Base-by-base conservation (phyloP, 2,888 invertebrate species). In the Drosophila barbarae region DNA sequence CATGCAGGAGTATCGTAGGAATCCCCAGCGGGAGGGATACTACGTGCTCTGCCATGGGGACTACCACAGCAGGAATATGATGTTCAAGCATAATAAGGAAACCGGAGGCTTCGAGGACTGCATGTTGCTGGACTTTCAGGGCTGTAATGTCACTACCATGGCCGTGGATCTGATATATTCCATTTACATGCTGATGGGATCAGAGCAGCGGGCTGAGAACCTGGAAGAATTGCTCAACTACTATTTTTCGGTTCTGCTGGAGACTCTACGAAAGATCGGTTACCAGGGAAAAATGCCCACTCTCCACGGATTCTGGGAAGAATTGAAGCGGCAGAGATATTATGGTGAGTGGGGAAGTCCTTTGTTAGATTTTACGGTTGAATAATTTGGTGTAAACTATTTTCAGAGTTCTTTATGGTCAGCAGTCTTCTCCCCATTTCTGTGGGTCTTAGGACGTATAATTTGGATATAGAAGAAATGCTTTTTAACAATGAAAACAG, bases 11-110 rank as follows among this genome's bases (percentile, higher is more conserved):
- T 69, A 73, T 50, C 67, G 73, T 0, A 66, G 57, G 0, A 76
- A 74, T 18, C 76, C 49, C 5, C 61, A 66, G 6, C n/a, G 49
- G 0, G 46, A 77, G 44, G 51, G 55, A 0, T 66, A 64, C 18
- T 84, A 85, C 52, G 84, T 83, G 3, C 70, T 87, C 3, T 76
- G 75, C 36, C 87, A 87, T 57, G 87, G 85, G 0, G 87, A 87
- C 50, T 84, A 71, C 26, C 85, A 87, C 58, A 5, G 38, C 1
- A 76, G 76, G 5, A 87, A 87, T 35, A 74, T 85, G 75, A 84
- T 86, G 85, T 85, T 79, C 10, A 79, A 71, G 26, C 50, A 58
- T 21, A 67, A 64, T 41, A 47, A 32, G 38, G 47, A 50, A 8
- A 72, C 36, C 0, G 68, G 65, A 1, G 12, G 39, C 13, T 56